These are phyloP conservation scores for Bucco capensis DNA, from an alignment of 2,113 vertebrate genomes.

Conservation along the genomic window DNA sequence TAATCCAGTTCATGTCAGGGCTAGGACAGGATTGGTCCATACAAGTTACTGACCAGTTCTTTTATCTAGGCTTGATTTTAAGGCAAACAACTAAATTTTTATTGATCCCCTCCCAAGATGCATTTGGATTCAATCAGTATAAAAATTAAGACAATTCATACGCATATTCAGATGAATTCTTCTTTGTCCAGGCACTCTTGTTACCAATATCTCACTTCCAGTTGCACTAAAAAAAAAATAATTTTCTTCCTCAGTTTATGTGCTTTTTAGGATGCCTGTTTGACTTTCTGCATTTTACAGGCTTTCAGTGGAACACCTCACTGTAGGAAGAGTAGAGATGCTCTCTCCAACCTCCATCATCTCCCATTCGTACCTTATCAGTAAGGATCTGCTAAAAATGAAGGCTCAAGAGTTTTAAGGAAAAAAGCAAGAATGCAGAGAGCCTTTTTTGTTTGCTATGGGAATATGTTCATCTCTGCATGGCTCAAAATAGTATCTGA, in stretches of 20 bases:
- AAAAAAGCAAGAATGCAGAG: constrained; percentile 35
- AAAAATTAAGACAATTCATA: not conserved
- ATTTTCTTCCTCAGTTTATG: not conserved
- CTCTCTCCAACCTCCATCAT: not conserved
- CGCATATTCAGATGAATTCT: not conserved
- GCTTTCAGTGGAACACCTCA: not conserved
- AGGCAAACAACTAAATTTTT: not conserved
- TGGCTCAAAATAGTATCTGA: constrained; percentile 72
- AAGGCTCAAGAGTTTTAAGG: not conserved
- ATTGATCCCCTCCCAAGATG: not conserved
- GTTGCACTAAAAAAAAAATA: not conserved
- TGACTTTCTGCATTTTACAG: not conserved
- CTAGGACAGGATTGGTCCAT: not conserved
- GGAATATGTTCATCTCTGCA: constrained; percentile 62
- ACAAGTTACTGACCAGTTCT: not conserved
- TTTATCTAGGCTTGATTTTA: not conserved
- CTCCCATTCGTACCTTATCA: not conserved
- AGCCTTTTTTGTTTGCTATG: constrained; percentile 43
- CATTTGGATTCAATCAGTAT: not conserved
- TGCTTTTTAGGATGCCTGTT: not conserved
- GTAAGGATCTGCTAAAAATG: not conserved
- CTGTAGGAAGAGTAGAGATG: not conserved
- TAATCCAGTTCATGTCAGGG: not conserved
- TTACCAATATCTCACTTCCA: not conserved
- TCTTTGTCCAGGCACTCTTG: not conserved